These are phyloP conservation scores for western clawed frog (Xenopus tropicalis) DNA, from an alignment of 2,113 vertebrate genomes.

Conservation along the genomic window UCB_Xtro_10.0 CM004444.2:20892001-20892500, in stretches of 20 bases:
- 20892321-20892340: conserved; percentile 52
- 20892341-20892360: conserved; percentile 51
- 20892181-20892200: conserved; percentile 26
- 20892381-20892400: conserved; percentile 50
- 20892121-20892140: neutral
- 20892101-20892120: too few species aligned
- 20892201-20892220: conserved; percentile 19
- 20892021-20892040: too few species aligned
- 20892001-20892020: too few species aligned
- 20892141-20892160: conserved; percentile 28
- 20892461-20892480: conserved; percentile 42
- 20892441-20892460: conserved; percentile 51
- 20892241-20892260: conserved; percentile 50
- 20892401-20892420: conserved; percentile 51
- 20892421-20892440: conserved; percentile 52
- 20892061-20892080: too few species aligned
- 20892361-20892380: conserved; percentile 48
- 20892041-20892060: too few species aligned
- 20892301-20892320: conserved; percentile 47
- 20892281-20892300: conserved; percentile 51
- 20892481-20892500: conserved; percentile 46
- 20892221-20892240: conserved; percentile 46
- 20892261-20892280: conserved; percentile 48
- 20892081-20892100: too few species aligned
- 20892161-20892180: conserved; percentile 1